phyloP scores from a whole-genome alignment of 2,113 vertebrate genomes.

The Girardinichthys multiradiatus region DNA sequence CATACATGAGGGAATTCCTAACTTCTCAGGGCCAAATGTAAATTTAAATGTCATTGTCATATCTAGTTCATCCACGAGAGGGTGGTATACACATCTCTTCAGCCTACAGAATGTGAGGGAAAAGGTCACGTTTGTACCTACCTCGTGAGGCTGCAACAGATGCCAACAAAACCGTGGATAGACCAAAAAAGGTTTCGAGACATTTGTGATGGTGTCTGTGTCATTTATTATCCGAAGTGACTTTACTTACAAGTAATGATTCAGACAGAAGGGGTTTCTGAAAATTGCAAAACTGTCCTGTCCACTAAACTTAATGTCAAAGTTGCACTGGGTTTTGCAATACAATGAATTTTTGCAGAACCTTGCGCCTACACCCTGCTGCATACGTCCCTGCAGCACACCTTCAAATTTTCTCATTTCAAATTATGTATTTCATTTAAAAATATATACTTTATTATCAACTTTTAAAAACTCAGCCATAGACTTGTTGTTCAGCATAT shows the following conservation, averaged over 20 bases:
- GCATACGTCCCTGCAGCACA: slow-evolving; percentile 39
- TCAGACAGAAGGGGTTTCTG: slow-evolving; percentile 28
- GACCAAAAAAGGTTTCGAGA: neutral
- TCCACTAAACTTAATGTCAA: slow-evolving; percentile 12
- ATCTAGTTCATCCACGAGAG: slow-evolving; percentile 59
- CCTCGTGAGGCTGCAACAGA: neutral
- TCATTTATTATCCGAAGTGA: neutral
- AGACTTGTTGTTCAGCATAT: neutral
- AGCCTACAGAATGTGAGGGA: neutral
- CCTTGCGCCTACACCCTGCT: slow-evolving; percentile 7
- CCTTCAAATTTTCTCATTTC: slow-evolving; percentile 5
- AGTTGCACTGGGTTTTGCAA: slow-evolving; percentile 1
- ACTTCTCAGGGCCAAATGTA: neutral
- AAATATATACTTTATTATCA: slow-evolving; percentile 2
- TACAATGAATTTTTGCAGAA: neutral
- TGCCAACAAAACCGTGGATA: neutral
- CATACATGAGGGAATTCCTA: too few species aligned
- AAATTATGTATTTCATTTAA: slow-evolving; percentile 8
- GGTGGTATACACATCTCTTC: slow-evolving; percentile 9
- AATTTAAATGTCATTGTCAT: slow-evolving; percentile 14
- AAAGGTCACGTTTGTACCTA: neutral
- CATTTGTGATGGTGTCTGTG: slow-evolving; percentile 3
- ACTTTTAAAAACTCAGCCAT: neutral
- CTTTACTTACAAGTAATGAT: slow-evolving; percentile 25
- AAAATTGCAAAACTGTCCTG: slow-evolving; percentile 32